Evolutionary conservation across 2,113 vertebrate genomes (phyloP).

Genomic region (Etheostoma cragini): DNA sequence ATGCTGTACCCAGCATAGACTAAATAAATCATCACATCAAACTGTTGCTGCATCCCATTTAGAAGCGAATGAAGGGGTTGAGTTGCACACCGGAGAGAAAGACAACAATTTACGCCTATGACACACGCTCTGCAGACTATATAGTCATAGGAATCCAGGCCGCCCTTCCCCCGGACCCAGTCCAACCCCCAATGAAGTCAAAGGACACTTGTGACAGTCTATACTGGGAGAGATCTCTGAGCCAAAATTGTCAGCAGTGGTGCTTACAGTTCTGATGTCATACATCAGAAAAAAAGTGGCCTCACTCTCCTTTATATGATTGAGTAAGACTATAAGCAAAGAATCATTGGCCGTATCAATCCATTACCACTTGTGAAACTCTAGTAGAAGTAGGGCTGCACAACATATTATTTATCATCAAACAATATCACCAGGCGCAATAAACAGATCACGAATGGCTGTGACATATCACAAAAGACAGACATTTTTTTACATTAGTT

Average conservation of each 20-base stretch:
- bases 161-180: slow-evolving; percentile 40
- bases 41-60: slow-evolving; percentile 29
- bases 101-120: slow-evolving; percentile 40
- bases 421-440: no score
- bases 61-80: slow-evolving; percentile 17
- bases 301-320: not conserved
- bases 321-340: not conserved
- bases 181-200: slow-evolving; percentile 64
- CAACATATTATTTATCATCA: no score
- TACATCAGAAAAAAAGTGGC: slow-evolving; percentile 39
- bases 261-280: slow-evolving; percentile 52
- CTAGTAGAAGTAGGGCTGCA: not conserved
- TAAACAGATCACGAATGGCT: no score
- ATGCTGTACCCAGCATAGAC: not conserved
- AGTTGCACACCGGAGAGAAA: slow-evolving; percentile 31
- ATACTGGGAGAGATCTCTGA: slow-evolving; percentile 66
- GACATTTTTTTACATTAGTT: no score
- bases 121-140: slow-evolving; percentile 48
- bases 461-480: no score
- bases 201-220: slow-evolving; percentile 66
- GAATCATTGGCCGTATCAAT: not conserved
- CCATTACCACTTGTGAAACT: not conserved
- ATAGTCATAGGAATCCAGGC: slow-evolving; percentile 65
- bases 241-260: slow-evolving; percentile 56
- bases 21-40: slow-evolving; percentile 49